Conservation (phyloP, 2,113 vertebrate species). For the Cryptomyrus ogoouensis region DNA sequence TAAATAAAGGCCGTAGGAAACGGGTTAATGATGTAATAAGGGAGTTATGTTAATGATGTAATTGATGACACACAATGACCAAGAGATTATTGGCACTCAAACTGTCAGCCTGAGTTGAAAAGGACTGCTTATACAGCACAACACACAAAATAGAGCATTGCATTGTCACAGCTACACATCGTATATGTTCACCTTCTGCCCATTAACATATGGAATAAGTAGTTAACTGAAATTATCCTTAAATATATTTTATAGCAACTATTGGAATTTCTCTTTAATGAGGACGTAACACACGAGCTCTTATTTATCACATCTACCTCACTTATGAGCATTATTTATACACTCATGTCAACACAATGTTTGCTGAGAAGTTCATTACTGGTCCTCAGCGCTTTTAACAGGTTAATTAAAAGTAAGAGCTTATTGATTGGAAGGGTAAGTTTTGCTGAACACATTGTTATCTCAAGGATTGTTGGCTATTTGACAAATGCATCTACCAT, state of each 20-base stretch:
- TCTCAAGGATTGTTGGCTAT: neutral
- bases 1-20: neutral
- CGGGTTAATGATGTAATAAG: no score
- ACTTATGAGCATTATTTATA: neutral
- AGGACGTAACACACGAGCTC: neutral
- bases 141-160: neutral
- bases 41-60: neutral
- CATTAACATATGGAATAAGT: neutral
- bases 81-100: neutral
- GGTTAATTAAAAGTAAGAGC: neutral
- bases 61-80: neutral
- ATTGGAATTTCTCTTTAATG: neutral
- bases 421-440: slow-evolving; percentile 2
- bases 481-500: neutral
- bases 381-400: neutral
- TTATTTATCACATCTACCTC: neutral
- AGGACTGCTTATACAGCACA: neutral
- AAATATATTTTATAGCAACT: neutral
- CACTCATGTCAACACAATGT: neutral
- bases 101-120: neutral
- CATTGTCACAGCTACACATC: neutral
- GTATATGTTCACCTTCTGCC: neutral
- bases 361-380: neutral
- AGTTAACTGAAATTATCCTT: neutral
- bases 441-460: neutral